A percentile compares a stretch with the other conserved stretches of the same genome.
Evolutionary conservation across 2,888 invertebrate genomes (phyloP).

Genomic region (Aphelenchoides bicaudatus): DNA sequence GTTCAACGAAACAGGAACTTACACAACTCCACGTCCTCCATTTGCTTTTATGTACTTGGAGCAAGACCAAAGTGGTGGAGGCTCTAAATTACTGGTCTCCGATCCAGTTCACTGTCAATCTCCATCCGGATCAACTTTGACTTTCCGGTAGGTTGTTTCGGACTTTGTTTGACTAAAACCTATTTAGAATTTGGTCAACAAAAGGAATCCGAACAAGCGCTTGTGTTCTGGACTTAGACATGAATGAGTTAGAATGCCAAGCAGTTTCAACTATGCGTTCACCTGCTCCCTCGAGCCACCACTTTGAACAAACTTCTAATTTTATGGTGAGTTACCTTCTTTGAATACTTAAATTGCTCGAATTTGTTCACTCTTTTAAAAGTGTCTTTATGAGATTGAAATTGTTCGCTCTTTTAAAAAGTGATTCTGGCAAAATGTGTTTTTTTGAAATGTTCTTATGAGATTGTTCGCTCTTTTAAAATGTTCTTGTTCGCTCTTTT

Average conservation of each 20-base stretch:
- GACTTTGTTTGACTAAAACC: not conserved
- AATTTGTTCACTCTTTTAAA: too few relatives aligned
- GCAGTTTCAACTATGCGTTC: slow-evolving; percentile 31
- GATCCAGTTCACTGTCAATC: slow-evolving; percentile 57
- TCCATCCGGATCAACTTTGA: slow-evolving; percentile 42
- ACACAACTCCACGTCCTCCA: slow-evolving; percentile 43
- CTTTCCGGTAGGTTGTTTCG: slow-evolving; percentile 41
- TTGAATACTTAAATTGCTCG: too few relatives aligned
- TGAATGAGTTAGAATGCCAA: slow-evolving; percentile 39
- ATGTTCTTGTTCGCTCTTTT: too few relatives aligned
- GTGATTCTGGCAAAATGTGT: too few relatives aligned
- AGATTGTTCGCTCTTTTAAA: too few relatives aligned
- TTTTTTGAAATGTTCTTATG: too few relatives aligned
- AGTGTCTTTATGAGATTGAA: too few relatives aligned
- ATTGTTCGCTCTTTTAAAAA: too few relatives aligned
- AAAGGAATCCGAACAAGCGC: slow-evolving; percentile 37
- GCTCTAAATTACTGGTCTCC: slow-evolving; percentile 45
- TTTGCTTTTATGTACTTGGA: slow-evolving; percentile 57
- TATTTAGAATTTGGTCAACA: slow-evolving; percentile 38
- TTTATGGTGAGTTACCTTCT: slow-evolving; percentile 33
- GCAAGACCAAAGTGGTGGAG: slow-evolving; percentile 33
- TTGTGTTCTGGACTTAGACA: slow-evolving; percentile 34
- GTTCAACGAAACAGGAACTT: slow-evolving; percentile 53
- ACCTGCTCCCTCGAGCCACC: slow-evolving; percentile 34
- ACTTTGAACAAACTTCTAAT: slow-evolving; percentile 29